Conservation (phyloP, 1,140 invertebrate genomes). For the Gonioctena quinquepunctata region DNA sequence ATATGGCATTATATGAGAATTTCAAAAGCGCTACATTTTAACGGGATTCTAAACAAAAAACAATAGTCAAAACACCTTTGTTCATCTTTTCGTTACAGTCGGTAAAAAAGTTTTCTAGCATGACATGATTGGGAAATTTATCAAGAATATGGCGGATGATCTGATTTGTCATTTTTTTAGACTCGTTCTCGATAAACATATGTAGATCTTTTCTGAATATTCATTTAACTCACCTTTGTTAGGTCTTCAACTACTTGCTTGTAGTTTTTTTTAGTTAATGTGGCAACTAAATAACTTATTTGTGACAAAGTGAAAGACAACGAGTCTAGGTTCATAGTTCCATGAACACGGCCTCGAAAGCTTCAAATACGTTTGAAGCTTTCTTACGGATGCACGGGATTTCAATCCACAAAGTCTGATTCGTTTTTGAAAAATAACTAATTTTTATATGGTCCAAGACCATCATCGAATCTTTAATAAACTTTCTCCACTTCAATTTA, state of each 20-base stretch:
- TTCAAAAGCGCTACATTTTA: constrained; percentile 25
- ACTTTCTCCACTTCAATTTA: constrained; percentile 58
- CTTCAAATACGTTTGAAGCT: constrained; percentile 85
- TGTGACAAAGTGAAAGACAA: constrained; percentile 96
- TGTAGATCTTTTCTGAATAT: background rate
- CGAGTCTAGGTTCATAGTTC: constrained; percentile 99
- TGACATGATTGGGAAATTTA: constrained; percentile 13
- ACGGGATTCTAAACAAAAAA: constrained; percentile 34
- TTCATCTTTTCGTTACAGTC: constrained; percentile 33
- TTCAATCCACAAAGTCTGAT: constrained; percentile 62
- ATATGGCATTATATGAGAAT: background rate
- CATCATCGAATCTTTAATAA: constrained; percentile 71
- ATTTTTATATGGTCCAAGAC: constrained; percentile 66
- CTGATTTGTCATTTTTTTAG: constrained; percentile 33
- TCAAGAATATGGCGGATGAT: constrained; percentile 34
- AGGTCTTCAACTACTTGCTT: constrained; percentile 84
- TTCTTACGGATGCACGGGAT: constrained; percentile 70
- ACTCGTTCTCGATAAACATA: background rate
- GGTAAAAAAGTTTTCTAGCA: constrained; percentile 26
- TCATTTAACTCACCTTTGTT: constrained; percentile 64
- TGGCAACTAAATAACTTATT: constrained; percentile 95
- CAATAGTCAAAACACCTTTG: constrained; percentile 45
- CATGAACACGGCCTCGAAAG: constrained; percentile 82
- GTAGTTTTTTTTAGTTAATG: constrained; percentile 94
- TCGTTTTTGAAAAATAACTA: constrained; percentile 64